Base-by-base conservation (phyloP, 2,113 vertebrate species). In the Triplophysa rosa region DNA sequence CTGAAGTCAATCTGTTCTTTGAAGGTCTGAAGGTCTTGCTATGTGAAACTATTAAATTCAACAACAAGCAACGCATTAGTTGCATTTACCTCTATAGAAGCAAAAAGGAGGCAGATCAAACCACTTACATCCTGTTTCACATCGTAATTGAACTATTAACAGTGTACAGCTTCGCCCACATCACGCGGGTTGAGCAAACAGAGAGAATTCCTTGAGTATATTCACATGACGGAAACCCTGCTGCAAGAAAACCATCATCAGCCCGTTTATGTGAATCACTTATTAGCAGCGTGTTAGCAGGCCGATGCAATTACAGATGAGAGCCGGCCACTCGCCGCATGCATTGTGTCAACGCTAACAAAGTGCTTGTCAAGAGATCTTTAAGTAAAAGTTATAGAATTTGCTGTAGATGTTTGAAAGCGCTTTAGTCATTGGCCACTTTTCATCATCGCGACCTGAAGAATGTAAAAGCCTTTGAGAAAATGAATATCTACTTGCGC, bases 121-220 rank as follows among this genome's bases (percentile, higher is more conserved):
- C 14, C 17, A 4, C 64, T 76, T 67, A 67, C 21, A 45, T 42
- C 42, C 29, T 4, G 29, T 29, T n/a, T 29, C 49, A 45, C 42
- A 81, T 70, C 69, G 62, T 52, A 67, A 72, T 21, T 21, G 47
- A 45, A 8, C 79, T 68, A 81, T 81, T 80, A 81, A 64, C 64
- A 78, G 61, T 84, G 72, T 42, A 63, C 72, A 66, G 54, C 59
- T 47, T 19, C 17, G 56, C 66, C 52, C 26, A 14, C 17, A 1
- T 42, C 17, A 40, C 24, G 5, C 61, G 29, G 64, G 26, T 73
- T 9, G 66, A 80, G 68, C 68, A 72, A 21, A 80, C n/a, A 45
- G 11, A 16, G 29, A 72, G 73, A 77, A 66, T 73, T 47, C 63
- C 68, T 33, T 67, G 45, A 45, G 37, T 68, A 68, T 23, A 68